Evolutionary conservation across 2,797 vertebrate genomes (phyloP), one percentile per base, ranked within the genome.

Genomic region (Menidia menidia): DNA sequence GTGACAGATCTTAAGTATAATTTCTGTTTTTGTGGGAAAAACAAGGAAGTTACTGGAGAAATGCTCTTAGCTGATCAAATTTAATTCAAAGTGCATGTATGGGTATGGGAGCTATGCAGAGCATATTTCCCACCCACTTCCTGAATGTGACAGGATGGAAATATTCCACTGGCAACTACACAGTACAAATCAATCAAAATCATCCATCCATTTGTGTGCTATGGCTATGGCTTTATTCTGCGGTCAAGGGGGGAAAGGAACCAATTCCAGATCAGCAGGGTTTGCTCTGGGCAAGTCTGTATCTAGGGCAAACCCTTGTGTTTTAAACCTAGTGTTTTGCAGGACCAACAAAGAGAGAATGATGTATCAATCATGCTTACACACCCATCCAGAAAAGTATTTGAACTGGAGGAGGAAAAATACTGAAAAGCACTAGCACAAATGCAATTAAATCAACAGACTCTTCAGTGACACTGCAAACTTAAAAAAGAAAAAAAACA

Each of bases 171-270:
- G 25, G 62, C 10, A 52, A n/a, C 30, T 11, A n/a, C 19, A 52
- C 32, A 43, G 35, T 48, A 39, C 50, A 56, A 63, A 73, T 64
- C 9, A 60, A 56, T 68, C 30, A 47, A 66, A 47, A 41, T 42
- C 43, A 41, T 58, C 18, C 4, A 50, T 52, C 25, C 12, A 31
- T 42, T 4, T 14, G 4, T 39, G n/a, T 58, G 15, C 15, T 30
- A 12, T 48, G 4, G 30, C 8, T 3, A n/a, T n/a, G n/a, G 2
- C 13, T 32, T 31, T 33, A 18, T 32, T 30, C 41, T 33, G 51
- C 25, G 13, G 62, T 25, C 18, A 11, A 50, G 18, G 18, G 47
- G 25, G 19, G 47, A 19, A 4, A 19, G 47, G 16, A 48, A 2
- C 18, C 18, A 19, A 16, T 43, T 14, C n/a, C 12, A 43, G 51